Evolutionary conservation across 2,797 vertebrate genomes (phyloP).

Genomic region (Hafferia zeledoni): DNA sequence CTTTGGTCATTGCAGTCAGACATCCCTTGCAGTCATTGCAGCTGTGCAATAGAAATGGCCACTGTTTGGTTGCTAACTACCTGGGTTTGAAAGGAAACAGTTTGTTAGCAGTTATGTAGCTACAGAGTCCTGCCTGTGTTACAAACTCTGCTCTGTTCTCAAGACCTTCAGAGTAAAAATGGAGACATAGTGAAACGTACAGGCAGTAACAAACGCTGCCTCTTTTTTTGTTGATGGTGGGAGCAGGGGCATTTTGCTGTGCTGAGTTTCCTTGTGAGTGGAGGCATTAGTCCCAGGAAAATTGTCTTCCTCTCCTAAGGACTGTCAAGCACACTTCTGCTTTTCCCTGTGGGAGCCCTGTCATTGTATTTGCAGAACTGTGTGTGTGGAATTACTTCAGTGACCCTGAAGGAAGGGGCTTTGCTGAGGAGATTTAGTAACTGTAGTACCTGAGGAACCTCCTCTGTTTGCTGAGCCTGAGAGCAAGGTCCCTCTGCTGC

Average conservation of each 20-base stretch:
- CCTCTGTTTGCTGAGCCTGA: background rate
- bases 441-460: background rate
- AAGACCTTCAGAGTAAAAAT: background rate
- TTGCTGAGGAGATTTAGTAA: background rate
- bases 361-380: background rate
- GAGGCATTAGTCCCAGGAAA: background rate
- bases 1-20: background rate
- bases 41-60: accelerated
- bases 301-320: background rate
- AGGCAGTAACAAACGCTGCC: background rate
- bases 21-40: background rate
- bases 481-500: background rate
- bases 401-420: accelerated
- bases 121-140: background rate
- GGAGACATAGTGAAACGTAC: background rate
- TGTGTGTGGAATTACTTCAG: background rate
- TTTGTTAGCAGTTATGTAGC: background rate
- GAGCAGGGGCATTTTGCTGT: background rate
- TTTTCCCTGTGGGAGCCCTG: background rate
- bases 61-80: background rate
- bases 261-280: background rate
- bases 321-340: background rate
- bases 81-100: background rate
- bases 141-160: background rate
- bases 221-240: background rate